These are phyloP conservation scores for Antheraea pernyi DNA, from an alignment of 1,140 invertebrate genomes.

Conservation along the genomic window DNA sequence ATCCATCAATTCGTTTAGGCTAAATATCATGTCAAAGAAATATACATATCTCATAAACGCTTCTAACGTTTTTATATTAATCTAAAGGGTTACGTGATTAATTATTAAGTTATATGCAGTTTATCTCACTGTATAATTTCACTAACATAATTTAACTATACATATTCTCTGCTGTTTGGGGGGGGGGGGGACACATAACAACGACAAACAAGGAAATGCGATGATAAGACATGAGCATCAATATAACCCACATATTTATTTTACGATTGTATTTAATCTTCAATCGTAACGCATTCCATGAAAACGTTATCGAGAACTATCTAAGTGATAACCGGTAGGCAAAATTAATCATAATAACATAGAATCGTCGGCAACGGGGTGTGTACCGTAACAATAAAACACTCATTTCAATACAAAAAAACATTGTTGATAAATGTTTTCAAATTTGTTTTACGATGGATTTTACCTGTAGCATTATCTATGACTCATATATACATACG, in stretches of 20 bases:
- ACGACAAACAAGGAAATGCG: neutral
- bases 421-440: neutral
- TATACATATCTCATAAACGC: too few species aligned
- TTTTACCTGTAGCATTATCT: conserved; percentile 3
- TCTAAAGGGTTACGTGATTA: too few species aligned
- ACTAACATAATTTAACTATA: too few species aligned
- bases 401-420: neutral
- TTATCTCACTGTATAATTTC: too few species aligned
- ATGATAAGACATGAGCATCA: neutral
- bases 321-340: neutral
- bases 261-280: neutral
- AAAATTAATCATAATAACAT: neutral
- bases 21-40: too few species aligned
- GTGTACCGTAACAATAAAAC: neutral
- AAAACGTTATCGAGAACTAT: neutral
- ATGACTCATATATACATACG: neutral
- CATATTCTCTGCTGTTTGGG: too few species aligned
- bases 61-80: too few species aligned
- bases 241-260: neutral
- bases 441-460: neutral
- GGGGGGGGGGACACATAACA: too few species aligned
- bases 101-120: too few species aligned
- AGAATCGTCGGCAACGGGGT: neutral
- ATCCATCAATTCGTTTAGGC: too few species aligned
- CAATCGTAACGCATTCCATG: neutral